Conservation (phyloP, 2,888 invertebrate genomes). For the Hypselothyrea guttata region DNA sequence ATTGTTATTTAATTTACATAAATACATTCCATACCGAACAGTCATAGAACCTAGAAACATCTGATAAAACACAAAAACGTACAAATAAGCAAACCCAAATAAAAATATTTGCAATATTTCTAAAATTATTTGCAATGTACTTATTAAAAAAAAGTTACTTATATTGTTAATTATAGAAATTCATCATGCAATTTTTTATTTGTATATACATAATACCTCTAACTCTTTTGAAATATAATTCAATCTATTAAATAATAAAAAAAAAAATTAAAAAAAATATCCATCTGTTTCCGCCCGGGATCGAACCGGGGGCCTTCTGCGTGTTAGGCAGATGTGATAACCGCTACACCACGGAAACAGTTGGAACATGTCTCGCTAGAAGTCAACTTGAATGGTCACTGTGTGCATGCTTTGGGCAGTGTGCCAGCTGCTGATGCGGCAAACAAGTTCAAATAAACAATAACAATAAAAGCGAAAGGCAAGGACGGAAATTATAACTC, state of each 20-base stretch:
- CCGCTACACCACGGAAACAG: constrained; percentile 82
- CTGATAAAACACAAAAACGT: too few relatives aligned
- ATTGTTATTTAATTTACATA: too few relatives aligned
- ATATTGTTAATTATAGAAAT: too few relatives aligned
- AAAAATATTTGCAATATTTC: too few relatives aligned
- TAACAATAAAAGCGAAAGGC: constrained; percentile 31
- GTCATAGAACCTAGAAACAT: too few relatives aligned
- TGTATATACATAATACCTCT: too few relatives aligned
- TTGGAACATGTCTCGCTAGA: background rate
- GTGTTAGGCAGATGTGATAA: constrained; percentile 83
- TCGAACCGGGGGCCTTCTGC: constrained; percentile 84
- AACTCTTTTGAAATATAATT: too few relatives aligned
- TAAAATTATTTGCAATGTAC: too few relatives aligned
- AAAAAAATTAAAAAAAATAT: background rate
- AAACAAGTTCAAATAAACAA: constrained; percentile 36
- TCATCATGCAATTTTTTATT: too few relatives aligned
- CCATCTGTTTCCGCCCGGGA: constrained; percentile 77
- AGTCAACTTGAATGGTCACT: constrained; percentile 3
- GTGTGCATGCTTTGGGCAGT: background rate
- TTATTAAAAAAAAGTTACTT: too few relatives aligned
- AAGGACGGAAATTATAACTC: constrained; percentile 7
- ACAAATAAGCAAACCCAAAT: too few relatives aligned
- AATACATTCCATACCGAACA: too few relatives aligned
- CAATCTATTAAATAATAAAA: background rate
- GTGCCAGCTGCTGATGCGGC: constrained; percentile 1